phyloP scores from a whole-genome alignment of 1,140 invertebrate species.

The Oedothorax gibbosus region DNA sequence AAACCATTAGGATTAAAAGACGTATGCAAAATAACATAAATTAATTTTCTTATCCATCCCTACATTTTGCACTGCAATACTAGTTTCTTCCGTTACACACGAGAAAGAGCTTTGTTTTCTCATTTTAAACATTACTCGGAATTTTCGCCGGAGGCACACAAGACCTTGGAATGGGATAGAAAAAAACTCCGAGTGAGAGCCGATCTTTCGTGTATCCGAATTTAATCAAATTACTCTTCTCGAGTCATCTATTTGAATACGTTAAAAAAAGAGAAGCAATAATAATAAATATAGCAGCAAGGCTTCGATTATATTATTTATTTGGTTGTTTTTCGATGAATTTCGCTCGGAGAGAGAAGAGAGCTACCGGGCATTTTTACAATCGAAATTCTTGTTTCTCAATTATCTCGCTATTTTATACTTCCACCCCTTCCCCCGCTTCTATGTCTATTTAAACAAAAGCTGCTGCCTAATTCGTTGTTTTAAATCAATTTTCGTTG shows the following conservation, averaged over 20 bases:
- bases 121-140: slow-evolving; percentile 34
- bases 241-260: slow-evolving; percentile 42
- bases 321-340: slow-evolving; percentile 31
- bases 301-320: slow-evolving; percentile 33
- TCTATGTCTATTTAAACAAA: not conserved
- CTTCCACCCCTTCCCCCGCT: not conserved
- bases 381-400: slow-evolving; percentile 41
- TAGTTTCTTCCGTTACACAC: no score
- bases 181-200: not conserved
- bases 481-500: slow-evolving; percentile 30
- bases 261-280: not conserved
- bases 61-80: no score
- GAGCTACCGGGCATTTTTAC: slow-evolving; percentile 7
- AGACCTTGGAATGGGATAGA: not conserved
- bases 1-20: no score
- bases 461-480: slow-evolving; percentile 14
- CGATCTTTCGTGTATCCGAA: slow-evolving; percentile 34
- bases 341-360: not conserved
- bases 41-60: no score
- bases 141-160: slow-evolving; percentile 31
- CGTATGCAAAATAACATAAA: no score
- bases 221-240: slow-evolving; percentile 57
- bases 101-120: slow-evolving; percentile 7
- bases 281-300: slow-evolving; percentile 6
- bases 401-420: slow-evolving; percentile 33